These are phyloP conservation scores for Acanthopagrus latus DNA, from an alignment of 2,797 vertebrate genomes.

Conservation along the genomic window DNA sequence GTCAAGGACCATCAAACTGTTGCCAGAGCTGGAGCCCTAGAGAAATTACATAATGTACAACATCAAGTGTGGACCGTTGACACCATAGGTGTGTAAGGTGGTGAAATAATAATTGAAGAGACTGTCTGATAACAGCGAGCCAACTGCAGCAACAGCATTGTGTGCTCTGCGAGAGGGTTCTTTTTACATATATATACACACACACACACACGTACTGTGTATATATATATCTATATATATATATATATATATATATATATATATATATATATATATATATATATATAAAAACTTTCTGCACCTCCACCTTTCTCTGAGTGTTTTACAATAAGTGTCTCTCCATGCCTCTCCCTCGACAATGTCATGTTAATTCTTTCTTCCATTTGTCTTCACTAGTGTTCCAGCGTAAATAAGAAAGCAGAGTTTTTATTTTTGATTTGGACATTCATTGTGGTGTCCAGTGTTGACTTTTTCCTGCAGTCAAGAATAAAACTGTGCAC, in stretches of 20 bases:
- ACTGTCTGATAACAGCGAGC: background rate
- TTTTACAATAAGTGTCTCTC: background rate
- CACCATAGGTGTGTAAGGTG: background rate
- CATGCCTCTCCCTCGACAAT: background rate
- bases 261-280: too few relatives aligned
- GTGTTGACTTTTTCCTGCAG: background rate
- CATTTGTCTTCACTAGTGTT: background rate
- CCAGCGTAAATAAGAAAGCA: background rate
- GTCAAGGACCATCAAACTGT: background rate
- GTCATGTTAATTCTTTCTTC: background rate
- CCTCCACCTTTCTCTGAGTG: background rate
- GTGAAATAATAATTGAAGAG: background rate
- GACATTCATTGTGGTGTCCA: background rate
- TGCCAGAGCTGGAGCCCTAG: too few relatives aligned
- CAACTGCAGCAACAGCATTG: background rate
- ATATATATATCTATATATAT: too few relatives aligned
- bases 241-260: too few relatives aligned
- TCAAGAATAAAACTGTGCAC: conserved; percentile 4
- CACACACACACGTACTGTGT: too few relatives aligned
- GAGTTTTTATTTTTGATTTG: background rate
- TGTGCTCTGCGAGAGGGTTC: background rate
- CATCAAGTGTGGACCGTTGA: background rate
- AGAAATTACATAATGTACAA: too few relatives aligned
- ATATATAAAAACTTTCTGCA: too few relatives aligned
- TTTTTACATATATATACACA: too few relatives aligned